A percentile compares a stretch with the other conserved stretches of the same genome.
Evolutionary conservation across 2,797 vertebrate species (phyloP).

Genomic region (Nannoperca obscura): DNA sequence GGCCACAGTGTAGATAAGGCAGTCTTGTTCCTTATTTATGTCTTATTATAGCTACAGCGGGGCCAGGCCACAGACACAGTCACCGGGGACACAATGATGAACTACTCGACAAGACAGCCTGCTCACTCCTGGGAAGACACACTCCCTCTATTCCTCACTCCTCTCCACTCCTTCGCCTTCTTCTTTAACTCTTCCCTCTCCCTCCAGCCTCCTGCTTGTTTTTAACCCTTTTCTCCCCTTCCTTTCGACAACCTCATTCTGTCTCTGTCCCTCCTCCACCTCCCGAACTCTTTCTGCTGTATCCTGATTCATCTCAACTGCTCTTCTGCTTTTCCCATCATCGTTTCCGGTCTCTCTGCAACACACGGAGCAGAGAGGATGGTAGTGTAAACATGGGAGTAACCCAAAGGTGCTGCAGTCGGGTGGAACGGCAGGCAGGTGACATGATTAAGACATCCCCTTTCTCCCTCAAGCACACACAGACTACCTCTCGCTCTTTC

Average conservation of each 20-base stretch:
- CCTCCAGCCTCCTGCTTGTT: conserved; percentile 64
- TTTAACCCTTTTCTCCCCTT: conserved; percentile 66
- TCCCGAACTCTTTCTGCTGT: not conserved
- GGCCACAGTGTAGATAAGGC: conserved; percentile 83
- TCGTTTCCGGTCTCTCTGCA: conserved; percentile 15
- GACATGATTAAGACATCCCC: conserved; percentile 79
- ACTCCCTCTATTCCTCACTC: conserved; percentile 76
- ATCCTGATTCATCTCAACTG: conserved; percentile 41
- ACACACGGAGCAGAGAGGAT: conserved; percentile 40
- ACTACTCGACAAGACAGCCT: conserved; percentile 86
- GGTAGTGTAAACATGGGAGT: conserved; percentile 69
- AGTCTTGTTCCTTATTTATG: conserved; percentile 87
- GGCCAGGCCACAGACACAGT: conserved; percentile 84
- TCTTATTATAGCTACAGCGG: conserved; percentile 86
- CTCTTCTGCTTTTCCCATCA: conserved; percentile 38
- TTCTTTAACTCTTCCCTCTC: conserved; percentile 70
- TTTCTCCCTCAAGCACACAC: conserved; percentile 56
- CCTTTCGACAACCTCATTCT: conserved; percentile 69
- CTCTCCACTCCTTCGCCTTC: conserved; percentile 62
- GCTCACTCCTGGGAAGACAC: conserved; percentile 85
- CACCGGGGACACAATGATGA: conserved; percentile 86
- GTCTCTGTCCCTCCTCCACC: conserved; percentile 60
- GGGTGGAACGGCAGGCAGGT: conserved; percentile 70
- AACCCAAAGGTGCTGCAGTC: conserved; percentile 74
- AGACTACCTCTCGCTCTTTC: conserved; percentile 31